Evolutionary conservation across 2,113 vertebrate genomes (phyloP).

Genomic region (Poecile atricapillus): DNA sequence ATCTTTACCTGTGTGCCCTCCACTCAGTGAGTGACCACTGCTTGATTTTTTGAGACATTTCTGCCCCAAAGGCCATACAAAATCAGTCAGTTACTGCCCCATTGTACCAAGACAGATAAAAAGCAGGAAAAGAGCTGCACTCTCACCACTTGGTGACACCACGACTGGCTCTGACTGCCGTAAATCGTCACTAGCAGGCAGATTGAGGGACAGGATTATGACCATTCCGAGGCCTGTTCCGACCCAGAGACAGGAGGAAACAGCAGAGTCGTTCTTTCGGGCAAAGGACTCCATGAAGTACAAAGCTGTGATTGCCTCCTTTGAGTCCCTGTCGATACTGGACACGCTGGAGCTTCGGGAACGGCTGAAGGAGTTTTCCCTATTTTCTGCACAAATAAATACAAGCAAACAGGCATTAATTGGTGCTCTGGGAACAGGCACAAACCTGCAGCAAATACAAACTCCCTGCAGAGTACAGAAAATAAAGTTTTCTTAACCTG

Average conservation of each 20-base stretch:
- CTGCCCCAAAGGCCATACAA: background rate
- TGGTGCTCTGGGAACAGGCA: background rate
- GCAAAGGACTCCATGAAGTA: constrained; percentile 92
- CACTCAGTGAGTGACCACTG: background rate
- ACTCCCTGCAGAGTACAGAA: background rate
- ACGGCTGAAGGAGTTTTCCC: constrained; percentile 94
- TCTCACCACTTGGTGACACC: constrained; percentile 88
- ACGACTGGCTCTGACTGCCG: constrained; percentile 86
- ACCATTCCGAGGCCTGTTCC: constrained; percentile 94
- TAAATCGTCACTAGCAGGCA: constrained; percentile 85
- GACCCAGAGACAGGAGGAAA: constrained; percentile 92
- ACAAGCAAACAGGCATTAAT: background rate
- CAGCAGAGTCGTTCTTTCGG: constrained; percentile 81
- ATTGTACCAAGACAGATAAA: background rate
- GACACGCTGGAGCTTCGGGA: constrained; percentile 97
- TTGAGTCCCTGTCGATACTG: constrained; percentile 95
- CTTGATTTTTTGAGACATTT: background rate
- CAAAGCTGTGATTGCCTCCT: constrained; percentile 91
- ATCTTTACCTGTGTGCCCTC: background rate
- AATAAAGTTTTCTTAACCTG: background rate
- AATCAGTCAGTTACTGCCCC: background rate
- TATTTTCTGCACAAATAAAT: constrained; percentile 79
- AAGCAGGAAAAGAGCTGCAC: background rate
- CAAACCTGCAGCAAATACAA: background rate
- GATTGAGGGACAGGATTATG: constrained; percentile 86